phyloP scores from a whole-genome alignment of 2,888 invertebrate genomes.

The Calameuta idolon region DNA sequence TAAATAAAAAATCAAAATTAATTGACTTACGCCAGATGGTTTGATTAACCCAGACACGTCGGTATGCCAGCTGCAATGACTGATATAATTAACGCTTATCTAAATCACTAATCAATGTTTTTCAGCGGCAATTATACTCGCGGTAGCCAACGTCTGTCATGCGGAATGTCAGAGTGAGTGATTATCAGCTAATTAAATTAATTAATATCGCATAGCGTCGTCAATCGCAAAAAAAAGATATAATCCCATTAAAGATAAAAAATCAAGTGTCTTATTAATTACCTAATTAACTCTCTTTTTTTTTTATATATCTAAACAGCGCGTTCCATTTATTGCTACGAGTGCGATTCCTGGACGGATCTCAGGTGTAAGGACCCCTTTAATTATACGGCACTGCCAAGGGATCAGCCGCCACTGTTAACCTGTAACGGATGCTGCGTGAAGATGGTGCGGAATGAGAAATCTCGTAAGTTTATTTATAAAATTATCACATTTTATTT shows the following conservation, averaged over 20 bases:
- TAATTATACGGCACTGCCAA: slow-evolving; percentile 89
- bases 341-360: slow-evolving; percentile 94
- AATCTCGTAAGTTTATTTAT: slow-evolving; percentile 79
- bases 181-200: slow-evolving; percentile 15
- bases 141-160: slow-evolving; percentile 59
- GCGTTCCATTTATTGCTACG: slow-evolving; percentile 91
- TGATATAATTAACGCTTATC: slow-evolving; percentile 3
- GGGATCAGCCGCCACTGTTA: slow-evolving; percentile 89
- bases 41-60: neutral
- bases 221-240: neutral
- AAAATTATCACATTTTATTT: neutral
- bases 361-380: slow-evolving; percentile 91
- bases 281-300: slow-evolving; percentile 2
- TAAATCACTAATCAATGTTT: slow-evolving; percentile 46
- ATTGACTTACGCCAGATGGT: neutral
- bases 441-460: slow-evolving; percentile 93
- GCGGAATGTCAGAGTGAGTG: slow-evolving; percentile 66
- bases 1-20: neutral
- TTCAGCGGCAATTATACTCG: slow-evolving; percentile 63
- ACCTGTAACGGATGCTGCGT: slow-evolving; percentile 95
- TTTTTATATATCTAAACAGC: slow-evolving; percentile 70
- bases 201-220: neutral
- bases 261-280: neutral
- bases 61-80: neutral
- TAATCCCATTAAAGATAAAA: slow-evolving; percentile 13